Evolutionary conservation across 1,140 invertebrate genomes (phyloP).

Genomic region (Tetraneura akinire): DNA sequence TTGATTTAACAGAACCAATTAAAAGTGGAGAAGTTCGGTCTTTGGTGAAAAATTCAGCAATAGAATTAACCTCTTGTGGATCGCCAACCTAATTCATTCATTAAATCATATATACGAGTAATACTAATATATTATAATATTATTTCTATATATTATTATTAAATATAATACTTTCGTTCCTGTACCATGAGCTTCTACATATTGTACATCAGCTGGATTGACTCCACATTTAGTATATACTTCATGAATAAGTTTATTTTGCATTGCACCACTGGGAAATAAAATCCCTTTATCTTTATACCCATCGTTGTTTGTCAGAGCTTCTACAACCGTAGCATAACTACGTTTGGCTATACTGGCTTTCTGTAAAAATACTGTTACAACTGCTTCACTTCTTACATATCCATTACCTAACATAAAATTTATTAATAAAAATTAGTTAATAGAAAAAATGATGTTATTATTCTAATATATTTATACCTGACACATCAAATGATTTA

Average conservation of each 20-base stretch:
- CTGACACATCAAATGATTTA: slow-evolving; percentile 89
- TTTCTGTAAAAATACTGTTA: no score
- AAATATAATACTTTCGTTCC: slow-evolving; percentile 74
- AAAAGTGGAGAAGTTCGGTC: no score
- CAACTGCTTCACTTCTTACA: no score
- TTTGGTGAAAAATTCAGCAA: no score
- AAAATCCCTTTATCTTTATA: slow-evolving; percentile 88
- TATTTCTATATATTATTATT: background rate
- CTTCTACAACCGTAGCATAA: slow-evolving; percentile 86
- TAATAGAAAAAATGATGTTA: no score
- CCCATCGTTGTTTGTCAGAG: slow-evolving; percentile 87
- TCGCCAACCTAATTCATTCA: no score
- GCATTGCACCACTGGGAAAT: slow-evolving; percentile 83
- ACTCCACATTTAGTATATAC: slow-evolving; percentile 80
- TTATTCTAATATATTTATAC: slow-evolving; percentile 61
- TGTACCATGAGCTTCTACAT: slow-evolving; percentile 98
- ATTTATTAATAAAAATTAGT: no score
- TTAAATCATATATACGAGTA: no score
- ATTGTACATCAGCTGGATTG: no score
- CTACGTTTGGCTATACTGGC: no score
- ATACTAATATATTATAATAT: no score
- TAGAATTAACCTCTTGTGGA: no score
- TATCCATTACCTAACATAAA: slow-evolving; percentile 66
- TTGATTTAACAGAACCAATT: slow-evolving; percentile 95
- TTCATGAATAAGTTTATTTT: slow-evolving; percentile 80